A percentile compares a stretch with the other conserved stretches of the same genome.
Evolutionary conservation across 2,797 vertebrate species (phyloP).

Genomic region (Perodicticus potto): DNA sequence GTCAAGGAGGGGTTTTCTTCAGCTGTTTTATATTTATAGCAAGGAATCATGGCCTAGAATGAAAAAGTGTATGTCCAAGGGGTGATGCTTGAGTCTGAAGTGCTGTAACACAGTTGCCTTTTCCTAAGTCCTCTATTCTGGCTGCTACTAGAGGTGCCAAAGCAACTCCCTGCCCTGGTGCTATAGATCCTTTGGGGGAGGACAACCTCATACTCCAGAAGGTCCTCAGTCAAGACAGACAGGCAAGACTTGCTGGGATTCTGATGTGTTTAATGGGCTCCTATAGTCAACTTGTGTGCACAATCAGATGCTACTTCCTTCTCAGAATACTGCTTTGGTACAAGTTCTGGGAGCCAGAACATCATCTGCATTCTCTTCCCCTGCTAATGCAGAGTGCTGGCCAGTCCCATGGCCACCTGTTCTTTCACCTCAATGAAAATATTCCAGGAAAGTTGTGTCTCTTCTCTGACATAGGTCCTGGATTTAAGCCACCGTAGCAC

Average conservation of each 20-base stretch:
- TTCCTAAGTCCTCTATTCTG: background rate
- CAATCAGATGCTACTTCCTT: background rate
- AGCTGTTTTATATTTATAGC: background rate
- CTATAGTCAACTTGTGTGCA: background rate
- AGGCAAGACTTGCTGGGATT: background rate
- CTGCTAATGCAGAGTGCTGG: background rate
- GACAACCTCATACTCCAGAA: background rate
- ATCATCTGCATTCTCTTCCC: background rate
- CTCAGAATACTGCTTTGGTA: background rate
- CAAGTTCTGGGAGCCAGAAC: background rate
- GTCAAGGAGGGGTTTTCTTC: background rate
- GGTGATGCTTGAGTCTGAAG: background rate
- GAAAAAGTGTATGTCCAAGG: background rate
- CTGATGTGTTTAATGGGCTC: background rate
- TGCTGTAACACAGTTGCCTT: background rate
- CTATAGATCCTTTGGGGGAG: background rate
- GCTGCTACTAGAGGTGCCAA: background rate
- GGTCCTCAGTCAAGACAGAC: background rate
- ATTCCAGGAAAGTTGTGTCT: background rate
- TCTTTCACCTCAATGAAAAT: background rate
- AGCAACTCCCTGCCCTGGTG: background rate
- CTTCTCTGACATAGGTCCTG: background rate
- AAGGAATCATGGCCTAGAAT: background rate
- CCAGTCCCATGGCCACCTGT: background rate
- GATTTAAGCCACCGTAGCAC: too few relatives aligned